Conservation (phyloP, 1,140 invertebrate genomes). For the Archivesica marissinica region DNA sequence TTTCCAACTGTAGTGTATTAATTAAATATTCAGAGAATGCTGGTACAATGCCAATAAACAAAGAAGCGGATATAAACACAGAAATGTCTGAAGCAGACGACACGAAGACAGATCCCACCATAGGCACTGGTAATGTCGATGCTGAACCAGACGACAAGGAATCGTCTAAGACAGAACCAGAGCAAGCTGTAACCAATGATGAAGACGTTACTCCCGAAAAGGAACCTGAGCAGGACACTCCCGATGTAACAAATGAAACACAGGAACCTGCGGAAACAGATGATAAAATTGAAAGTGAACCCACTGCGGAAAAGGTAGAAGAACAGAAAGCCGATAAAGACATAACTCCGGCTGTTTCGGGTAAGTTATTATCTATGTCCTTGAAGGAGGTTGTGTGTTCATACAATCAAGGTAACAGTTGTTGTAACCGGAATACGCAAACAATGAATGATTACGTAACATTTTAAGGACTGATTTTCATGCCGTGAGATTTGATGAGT, state of each 20-base stretch:
- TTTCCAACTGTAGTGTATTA: no score
- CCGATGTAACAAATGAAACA: neutral
- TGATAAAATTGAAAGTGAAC: neutral
- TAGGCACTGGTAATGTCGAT: no score
- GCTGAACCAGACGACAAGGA: neutral
- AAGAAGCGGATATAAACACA: conserved; percentile 5
- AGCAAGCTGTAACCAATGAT: neutral
- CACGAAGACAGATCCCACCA: neutral
- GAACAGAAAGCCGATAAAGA: neutral
- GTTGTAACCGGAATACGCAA: no score
- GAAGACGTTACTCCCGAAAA: neutral
- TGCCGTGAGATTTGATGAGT: no score
- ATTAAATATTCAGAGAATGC: conserved; percentile 50
- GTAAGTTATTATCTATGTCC: neutral
- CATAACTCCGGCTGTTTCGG: neutral
- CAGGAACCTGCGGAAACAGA: neutral
- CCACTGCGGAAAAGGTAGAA: neutral
- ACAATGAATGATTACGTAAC: no score
- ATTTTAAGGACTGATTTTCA: no score
- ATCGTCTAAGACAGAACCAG: neutral
- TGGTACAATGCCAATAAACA: neutral
- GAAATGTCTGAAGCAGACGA: conserved; percentile 18
- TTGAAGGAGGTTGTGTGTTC: no score
- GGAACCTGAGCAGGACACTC: neutral
- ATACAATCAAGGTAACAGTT: no score